Percentiles rank a stretch among this genome's conserved stretches.
These are phyloP conservation scores for Bombus huntii DNA, from an alignment of 1,140 invertebrate species.

Conservation along the genomic window DNA sequence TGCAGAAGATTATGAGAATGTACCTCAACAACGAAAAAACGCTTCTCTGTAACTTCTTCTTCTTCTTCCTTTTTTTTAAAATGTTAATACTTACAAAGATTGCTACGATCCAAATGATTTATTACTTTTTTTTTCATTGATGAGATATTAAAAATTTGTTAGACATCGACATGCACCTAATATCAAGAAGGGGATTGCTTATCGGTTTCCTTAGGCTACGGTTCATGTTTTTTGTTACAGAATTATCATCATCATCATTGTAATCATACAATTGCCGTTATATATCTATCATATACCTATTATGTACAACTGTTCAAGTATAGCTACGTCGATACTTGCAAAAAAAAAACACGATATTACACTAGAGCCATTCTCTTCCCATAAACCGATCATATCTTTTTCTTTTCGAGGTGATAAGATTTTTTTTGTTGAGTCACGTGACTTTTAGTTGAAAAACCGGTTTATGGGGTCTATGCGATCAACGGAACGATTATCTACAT, in stretches of 20 bases:
- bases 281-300: conserved; percentile 53
- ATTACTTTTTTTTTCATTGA: conserved; percentile 32
- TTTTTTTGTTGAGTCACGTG: conserved; percentile 7
- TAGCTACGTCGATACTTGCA: conserved; percentile 51
- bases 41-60: not conserved
- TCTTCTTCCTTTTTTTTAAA: not conserved
- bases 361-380: conserved; percentile 28
- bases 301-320: conserved; percentile 64
- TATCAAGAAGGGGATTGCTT: conserved; percentile 68
- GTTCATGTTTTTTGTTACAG: conserved; percentile 53
- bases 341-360: conserved; percentile 43
- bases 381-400: conserved; percentile 21
- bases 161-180: conserved; percentile 71
- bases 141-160: conserved; percentile 67
- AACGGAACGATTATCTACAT: conserved; percentile 65
- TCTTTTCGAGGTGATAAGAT: not conserved
- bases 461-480: conserved; percentile 18
- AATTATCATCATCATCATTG: conserved; percentile 19
- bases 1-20: conserved; percentile 48
- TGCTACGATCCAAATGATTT: conserved; percentile 52
- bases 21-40: conserved; percentile 44
- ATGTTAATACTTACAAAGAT: conserved; percentile 53
- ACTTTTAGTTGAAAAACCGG: conserved; percentile 7
- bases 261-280: conserved; percentile 39
- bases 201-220: conserved; percentile 57